phyloP scores from a whole-genome alignment of 2,888 invertebrate species.

The Phorcus lineatus region DNA sequence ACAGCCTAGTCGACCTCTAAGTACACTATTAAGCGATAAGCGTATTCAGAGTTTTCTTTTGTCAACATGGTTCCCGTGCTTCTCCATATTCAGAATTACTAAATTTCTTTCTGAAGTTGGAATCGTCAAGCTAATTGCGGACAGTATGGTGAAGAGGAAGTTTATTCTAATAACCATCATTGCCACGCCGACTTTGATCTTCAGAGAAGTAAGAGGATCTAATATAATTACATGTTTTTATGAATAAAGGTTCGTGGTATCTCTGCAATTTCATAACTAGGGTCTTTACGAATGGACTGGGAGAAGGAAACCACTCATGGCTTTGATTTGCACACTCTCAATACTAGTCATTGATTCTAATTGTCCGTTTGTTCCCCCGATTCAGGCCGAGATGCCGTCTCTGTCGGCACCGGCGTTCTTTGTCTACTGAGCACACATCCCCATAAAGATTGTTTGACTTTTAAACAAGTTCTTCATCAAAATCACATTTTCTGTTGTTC shows the following conservation, averaged over 20 bases:
- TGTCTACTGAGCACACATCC: no score
- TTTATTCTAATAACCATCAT: conserved; percentile 14
- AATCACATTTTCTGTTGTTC: no score
- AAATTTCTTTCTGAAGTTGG: conserved; percentile 11
- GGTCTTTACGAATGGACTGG: not conserved
- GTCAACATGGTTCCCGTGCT: conserved; percentile 13
- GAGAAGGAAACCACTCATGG: not conserved
- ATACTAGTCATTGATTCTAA: not conserved
- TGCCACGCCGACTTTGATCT: conserved; percentile 12
- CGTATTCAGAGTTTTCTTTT: conserved; percentile 27
- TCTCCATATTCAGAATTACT: conserved; percentile 3
- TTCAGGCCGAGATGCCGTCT: not conserved
- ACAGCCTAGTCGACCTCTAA: conserved; percentile 9
- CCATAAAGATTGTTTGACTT: no score
- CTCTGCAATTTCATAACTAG: conserved; percentile 14
- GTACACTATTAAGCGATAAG: conserved; percentile 28
- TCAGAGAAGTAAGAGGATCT: not conserved
- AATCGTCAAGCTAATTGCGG: conserved; percentile 17
- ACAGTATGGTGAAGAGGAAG: not conserved
- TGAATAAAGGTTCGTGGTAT: conserved; percentile 18
- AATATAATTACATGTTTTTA: conserved; percentile 14
- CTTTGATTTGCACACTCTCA: not conserved
- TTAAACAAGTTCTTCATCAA: no score
- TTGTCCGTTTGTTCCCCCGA: conserved; percentile 7
- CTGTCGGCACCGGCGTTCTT: no score